phyloP scores from a whole-genome alignment of 1,140 invertebrate species.

The Acromyrmex heyeri region DNA sequence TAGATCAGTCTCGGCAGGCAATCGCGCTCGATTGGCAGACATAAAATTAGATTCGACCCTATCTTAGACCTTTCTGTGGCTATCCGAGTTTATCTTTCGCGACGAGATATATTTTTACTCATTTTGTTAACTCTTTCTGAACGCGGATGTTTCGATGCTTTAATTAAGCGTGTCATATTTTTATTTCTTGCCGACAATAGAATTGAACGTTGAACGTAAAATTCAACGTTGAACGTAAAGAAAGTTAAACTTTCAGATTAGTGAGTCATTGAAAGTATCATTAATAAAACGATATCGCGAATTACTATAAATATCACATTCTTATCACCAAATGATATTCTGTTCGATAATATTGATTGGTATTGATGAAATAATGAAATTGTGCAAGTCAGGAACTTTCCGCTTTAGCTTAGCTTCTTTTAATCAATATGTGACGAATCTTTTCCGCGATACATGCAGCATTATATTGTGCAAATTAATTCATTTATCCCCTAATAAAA shows the following conservation, averaged over 20 bases:
- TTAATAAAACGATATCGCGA: not conserved
- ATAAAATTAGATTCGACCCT: conserved; percentile 61
- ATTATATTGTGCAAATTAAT: not conserved
- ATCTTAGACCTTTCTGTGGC: conserved; percentile 34
- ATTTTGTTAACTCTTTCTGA: conserved; percentile 4
- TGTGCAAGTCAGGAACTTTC: conserved; percentile 18
- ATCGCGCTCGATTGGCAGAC: conserved; percentile 30
- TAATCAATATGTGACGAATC: conserved; percentile 16
- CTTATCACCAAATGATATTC: not conserved
- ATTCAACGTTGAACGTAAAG: not conserved
- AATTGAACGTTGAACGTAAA: not conserved
- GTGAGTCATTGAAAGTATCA: not conserved
- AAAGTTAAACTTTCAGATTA: not conserved
- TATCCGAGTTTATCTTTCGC: conserved; percentile 27
- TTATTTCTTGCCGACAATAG: not conserved
- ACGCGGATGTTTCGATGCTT: not conserved
- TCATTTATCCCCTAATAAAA: conserved; percentile 20
- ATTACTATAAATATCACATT: not conserved
- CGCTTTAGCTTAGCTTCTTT: not conserved
- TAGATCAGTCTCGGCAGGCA: conserved; percentile 49
- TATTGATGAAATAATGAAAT: not conserved
- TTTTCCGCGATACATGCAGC: not conserved
- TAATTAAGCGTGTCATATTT: not conserved
- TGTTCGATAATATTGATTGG: not conserved
- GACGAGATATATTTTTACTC: conserved; percentile 52